phyloP scores from a whole-genome alignment of 2,888 invertebrate genomes.

The Cantharis rustica region DNA sequence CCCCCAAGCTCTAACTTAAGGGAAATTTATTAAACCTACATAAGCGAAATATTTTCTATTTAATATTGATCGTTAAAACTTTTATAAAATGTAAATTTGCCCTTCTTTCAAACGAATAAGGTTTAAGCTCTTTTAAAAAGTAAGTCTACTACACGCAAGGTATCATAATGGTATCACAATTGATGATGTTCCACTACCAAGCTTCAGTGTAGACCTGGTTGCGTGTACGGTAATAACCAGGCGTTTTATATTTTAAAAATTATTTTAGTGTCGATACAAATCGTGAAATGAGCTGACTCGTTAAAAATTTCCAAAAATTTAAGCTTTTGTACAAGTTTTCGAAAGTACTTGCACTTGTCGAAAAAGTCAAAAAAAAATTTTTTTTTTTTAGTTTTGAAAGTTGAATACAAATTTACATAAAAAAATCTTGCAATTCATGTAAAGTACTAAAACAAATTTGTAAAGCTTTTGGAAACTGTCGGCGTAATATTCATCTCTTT shows the following conservation, averaged over 20 bases:
- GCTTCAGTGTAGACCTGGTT: conserved; percentile 46
- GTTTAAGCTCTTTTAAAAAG: conserved; percentile 25
- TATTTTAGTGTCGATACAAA: background rate
- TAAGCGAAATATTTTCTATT: background rate
- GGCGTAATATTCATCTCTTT: conserved; percentile 22
- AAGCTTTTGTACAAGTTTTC: background rate
- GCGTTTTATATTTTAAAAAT: conserved; percentile 44
- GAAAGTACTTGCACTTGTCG: background rate
- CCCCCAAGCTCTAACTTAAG: background rate
- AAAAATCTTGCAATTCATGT: conserved; percentile 6
- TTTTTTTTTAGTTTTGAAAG: background rate
- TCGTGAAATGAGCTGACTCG: background rate
- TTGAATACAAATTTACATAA: background rate
- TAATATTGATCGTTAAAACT: background rate
- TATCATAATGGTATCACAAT: conserved; percentile 34
- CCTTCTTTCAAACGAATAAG: conserved; percentile 6
- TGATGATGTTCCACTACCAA: conserved; percentile 40
- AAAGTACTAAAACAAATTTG: conserved; percentile 20
- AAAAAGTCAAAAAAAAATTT: background rate
- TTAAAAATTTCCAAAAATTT: background rate
- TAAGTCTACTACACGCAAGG: conserved; percentile 31
- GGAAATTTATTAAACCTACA: background rate
- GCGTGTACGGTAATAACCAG: conserved; percentile 49
- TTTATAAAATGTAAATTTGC: conserved; percentile 1
- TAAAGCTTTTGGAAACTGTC: conserved; percentile 22